Conservation (phyloP, 2,888 invertebrate genomes). For the Polydesmus complanatus region DNA sequence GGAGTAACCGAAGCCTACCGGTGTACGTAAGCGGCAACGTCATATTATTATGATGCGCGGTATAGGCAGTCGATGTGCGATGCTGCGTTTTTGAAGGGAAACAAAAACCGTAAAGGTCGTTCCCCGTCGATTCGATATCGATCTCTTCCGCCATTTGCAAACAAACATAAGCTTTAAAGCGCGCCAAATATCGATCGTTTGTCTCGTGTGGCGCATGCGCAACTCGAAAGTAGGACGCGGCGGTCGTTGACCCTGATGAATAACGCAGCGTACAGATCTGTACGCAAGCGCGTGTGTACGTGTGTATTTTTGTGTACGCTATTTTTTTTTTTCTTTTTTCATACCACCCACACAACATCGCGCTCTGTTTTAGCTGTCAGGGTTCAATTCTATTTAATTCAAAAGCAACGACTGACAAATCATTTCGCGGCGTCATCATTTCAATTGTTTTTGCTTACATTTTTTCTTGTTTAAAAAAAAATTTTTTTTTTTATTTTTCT, state of each 20-base stretch:
- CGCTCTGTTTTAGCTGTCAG: background rate
- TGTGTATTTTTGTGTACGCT: background rate
- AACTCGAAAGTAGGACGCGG: background rate
- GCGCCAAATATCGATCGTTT: background rate
- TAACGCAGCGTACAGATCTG: background rate
- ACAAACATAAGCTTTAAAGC: background rate
- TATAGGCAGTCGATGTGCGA: background rate
- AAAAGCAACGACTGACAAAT: background rate
- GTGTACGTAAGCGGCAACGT: too few relatives aligned
- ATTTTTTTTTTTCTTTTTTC: background rate
- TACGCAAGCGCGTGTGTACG: too few relatives aligned
- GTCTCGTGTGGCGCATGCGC: background rate
- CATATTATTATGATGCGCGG: too few relatives aligned
- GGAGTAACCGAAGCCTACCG: too few relatives aligned
- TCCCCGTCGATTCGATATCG: background rate
- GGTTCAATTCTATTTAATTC: background rate
- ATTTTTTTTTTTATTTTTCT: too few relatives aligned
- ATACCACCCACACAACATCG: background rate
- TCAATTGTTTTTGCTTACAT: background rate
- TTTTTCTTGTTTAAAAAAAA: too few relatives aligned
- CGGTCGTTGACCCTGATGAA: background rate
- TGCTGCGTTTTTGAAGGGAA: background rate
- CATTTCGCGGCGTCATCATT: background rate
- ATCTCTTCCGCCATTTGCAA: background rate
- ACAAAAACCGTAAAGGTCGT: background rate